Conservation (phyloP, 2,888 invertebrate genomes). For the Pilophorus perplexus region DNA sequence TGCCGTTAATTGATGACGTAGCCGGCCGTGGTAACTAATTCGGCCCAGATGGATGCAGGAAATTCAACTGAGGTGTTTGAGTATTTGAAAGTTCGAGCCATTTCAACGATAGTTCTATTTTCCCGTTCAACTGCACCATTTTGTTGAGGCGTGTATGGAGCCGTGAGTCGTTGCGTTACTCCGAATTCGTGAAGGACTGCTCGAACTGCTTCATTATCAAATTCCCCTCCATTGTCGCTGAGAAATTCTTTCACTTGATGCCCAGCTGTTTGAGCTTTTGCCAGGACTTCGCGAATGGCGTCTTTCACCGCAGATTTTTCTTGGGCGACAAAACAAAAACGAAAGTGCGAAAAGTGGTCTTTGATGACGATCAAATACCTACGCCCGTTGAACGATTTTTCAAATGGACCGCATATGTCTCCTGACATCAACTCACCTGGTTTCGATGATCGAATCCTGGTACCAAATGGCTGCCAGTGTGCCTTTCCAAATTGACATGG, state of each 20-base stretch:
- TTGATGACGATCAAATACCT: too few species aligned
- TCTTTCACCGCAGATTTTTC: slow-evolving; percentile 32
- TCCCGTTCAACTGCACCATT: slow-evolving; percentile 45
- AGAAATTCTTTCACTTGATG: slow-evolving; percentile 28
- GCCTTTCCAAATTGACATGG: too few species aligned
- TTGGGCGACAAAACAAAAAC: too few species aligned
- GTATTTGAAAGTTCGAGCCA: too few species aligned
- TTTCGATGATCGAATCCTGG: too few species aligned
- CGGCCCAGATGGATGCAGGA: slow-evolving; percentile 45
- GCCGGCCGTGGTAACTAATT: slow-evolving; percentile 36
- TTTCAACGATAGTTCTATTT: too few species aligned
- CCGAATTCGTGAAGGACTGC: slow-evolving; percentile 46
- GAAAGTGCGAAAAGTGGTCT: too few species aligned
- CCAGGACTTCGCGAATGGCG: slow-evolving; percentile 2
- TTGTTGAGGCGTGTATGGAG: slow-evolving; percentile 45
- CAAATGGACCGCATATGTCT: slow-evolving; percentile 48
- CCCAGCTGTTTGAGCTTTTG: background rate
- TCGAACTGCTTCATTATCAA: too few species aligned
- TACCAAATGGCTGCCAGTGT: too few species aligned
- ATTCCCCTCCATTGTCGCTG: slow-evolving; percentile 32
- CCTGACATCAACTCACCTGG: too few species aligned
- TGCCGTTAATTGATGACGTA: slow-evolving; percentile 43
- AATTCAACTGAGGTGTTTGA: slow-evolving; percentile 41
- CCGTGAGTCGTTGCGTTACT: slow-evolving; percentile 42
- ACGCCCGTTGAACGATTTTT: slow-evolving; percentile 36